Base-by-base conservation (phyloP, 2,113 vertebrate genomes). In the Eptatretus burgeri region DNA sequence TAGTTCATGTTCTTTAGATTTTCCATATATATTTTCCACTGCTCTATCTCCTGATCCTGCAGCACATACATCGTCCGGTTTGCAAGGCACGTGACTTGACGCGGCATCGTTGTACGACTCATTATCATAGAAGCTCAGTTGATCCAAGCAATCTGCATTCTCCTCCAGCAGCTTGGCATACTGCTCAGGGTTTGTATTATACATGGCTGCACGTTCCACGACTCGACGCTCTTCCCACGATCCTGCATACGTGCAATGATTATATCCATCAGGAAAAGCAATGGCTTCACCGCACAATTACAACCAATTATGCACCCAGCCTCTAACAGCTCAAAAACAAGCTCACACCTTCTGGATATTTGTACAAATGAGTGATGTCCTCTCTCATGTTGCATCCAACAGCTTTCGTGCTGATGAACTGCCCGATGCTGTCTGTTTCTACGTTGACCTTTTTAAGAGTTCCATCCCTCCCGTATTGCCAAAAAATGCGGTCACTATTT, bases 341-440 rank as follows among this genome's bases (percentile, higher is more conserved):
- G 64, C 56, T 17, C 67, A 63, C 77, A 81, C 80, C 80, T 76
- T 81, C 80, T 20, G 65, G 62, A 13, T 74, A 72, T 66, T 81
- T 81, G 63, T 81, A 81, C 10, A 75, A 69, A 1, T 53, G 67
- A 0, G 80, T 81, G 70, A 81, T 51, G 2, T 81, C 75, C 50
- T 74, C 49, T 10, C 76, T 76, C 10, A 65, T 66, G 49, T 77
- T 66, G 68, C 69, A 76, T 17, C 79, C 79, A n/a, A 81, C 73
- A 0, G 75, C 75, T 65, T 81, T 81, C 49, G 80, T 81, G 67
- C 79, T 81, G 68, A 77, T 78, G 63, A 66, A 68, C 41, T 18
- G 68, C 65, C 80, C 79, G 7, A 81, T 51, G 1, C n/a, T 17
- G 1, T 51, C 63, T 16, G 69, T 63, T 13, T 78, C 60, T 0